Conservation (phyloP, 23 tunicate genomes). For the Ascidia mentula region DNA sequence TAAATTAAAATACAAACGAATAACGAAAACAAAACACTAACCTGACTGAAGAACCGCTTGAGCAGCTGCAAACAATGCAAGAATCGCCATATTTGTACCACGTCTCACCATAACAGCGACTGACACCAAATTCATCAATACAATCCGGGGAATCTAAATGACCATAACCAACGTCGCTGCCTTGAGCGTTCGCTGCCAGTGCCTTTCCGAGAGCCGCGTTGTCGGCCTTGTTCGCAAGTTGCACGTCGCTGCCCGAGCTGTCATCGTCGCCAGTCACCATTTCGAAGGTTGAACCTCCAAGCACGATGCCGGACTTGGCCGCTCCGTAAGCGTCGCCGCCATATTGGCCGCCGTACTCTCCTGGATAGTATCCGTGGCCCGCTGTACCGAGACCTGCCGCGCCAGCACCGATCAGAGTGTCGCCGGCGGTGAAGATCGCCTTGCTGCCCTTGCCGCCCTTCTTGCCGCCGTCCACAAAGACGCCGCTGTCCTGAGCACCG, state of each 20-base stretch:
- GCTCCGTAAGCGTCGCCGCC: slow-evolving; percentile 3
- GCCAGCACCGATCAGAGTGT: too few species aligned
- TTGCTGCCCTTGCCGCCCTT: too few species aligned
- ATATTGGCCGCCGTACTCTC: neutral
- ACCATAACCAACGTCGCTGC: neutral
- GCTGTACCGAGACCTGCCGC: too few species aligned
- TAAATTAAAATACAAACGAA: too few species aligned
- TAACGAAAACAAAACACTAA: too few species aligned
- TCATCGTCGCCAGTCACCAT: slow-evolving; percentile 1
- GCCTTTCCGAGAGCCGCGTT: neutral
- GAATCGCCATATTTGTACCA: slow-evolving; percentile 85
- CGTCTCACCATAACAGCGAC: slow-evolving; percentile 76
- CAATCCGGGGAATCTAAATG: slow-evolving; percentile 50
- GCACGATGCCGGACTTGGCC: slow-evolving; percentile 11
- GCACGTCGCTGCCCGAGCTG: slow-evolving; percentile 4
- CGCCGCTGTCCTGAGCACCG: too few species aligned
- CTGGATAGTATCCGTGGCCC: neutral
- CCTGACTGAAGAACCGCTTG: neutral
- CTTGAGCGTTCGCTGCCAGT: neutral
- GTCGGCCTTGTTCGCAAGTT: neutral
- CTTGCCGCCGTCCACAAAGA: too few species aligned
- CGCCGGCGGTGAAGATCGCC: too few species aligned
- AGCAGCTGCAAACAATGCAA: slow-evolving; percentile 57
- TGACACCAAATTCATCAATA: slow-evolving; percentile 74
- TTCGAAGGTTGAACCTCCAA: neutral